phyloP scores from a whole-genome alignment of 2,888 invertebrate genomes.

The Malthinus flaveolus region DNA sequence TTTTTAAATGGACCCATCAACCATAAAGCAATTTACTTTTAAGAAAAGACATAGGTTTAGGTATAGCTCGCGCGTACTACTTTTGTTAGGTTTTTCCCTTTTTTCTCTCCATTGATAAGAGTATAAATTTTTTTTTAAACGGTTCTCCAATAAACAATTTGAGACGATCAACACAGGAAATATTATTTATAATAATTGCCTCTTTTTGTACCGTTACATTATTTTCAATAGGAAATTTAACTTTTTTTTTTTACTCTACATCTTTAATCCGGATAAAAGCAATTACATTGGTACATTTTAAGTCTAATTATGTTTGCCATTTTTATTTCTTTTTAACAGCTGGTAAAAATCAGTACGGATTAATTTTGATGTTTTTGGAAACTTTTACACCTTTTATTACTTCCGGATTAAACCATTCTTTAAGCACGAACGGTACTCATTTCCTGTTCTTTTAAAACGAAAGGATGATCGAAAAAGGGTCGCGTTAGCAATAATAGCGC shows the following conservation, averaged over 20 bases:
- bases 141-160: not conserved
- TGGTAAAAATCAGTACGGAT: not conserved
- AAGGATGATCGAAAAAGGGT: not conserved
- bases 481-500: not conserved
- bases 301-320: not conserved
- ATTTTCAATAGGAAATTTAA: conserved; percentile 1
- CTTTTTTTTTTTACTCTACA: not conserved
- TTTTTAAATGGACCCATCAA: not conserved
- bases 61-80: too few species aligned
- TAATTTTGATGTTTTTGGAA: not conserved
- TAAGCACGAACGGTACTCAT: conserved; percentile 20
- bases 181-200: not conserved
- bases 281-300: not conserved
- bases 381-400: conserved; percentile 27
- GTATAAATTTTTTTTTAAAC: not conserved
- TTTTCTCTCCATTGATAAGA: too few species aligned
- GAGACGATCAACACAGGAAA: conserved; percentile 2
- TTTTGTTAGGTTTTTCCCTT: too few species aligned
- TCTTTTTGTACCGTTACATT: conserved; percentile 2
- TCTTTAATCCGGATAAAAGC: conserved; percentile 4
- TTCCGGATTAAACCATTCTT: conserved; percentile 28
- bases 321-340: not conserved
- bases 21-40: too few species aligned
- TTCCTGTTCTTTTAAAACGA: conserved; percentile 23
- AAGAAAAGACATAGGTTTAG: too few species aligned